These are phyloP conservation scores for Zaprionus vittiger DNA, from an alignment of 1,140 invertebrate species.

Conservation along the genomic window DNA sequence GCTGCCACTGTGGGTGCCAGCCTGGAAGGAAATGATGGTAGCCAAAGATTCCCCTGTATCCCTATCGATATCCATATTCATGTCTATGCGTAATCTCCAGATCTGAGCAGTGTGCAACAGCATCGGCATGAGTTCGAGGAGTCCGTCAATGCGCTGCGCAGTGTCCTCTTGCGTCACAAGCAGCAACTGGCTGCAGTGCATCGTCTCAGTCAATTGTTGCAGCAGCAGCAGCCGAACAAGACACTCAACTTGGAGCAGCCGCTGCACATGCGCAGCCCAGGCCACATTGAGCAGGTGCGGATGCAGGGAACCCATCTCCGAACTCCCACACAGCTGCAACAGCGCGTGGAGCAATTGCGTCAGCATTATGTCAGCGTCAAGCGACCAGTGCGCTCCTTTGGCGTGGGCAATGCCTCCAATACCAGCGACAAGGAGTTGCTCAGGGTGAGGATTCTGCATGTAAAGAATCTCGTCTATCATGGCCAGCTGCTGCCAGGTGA, in stretches of 20 bases:
- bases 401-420: slow-evolving; percentile 36
- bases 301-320: slow-evolving; percentile 41
- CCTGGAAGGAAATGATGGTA: slow-evolving; percentile 55
- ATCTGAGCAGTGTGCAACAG: slow-evolving; percentile 59
- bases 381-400: slow-evolving; percentile 51
- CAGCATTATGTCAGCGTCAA: slow-evolving; percentile 3
- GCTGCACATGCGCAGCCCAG: slow-evolving; percentile 31
- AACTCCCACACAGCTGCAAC: slow-evolving; percentile 60
- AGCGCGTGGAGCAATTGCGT: slow-evolving; percentile 51
- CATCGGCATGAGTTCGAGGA: slow-evolving; percentile 74
- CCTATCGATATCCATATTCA: neutral
- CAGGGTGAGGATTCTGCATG: slow-evolving; percentile 51
- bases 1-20: slow-evolving; percentile 17
- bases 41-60: neutral
- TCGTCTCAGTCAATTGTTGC: slow-evolving; percentile 5
- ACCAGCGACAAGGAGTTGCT: slow-evolving; percentile 32
- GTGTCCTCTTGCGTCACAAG: slow-evolving; percentile 59
- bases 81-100: slow-evolving; percentile 23
- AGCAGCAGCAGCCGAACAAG: neutral
- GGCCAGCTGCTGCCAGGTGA: slow-evolving; percentile 65
- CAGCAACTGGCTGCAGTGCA: slow-evolving; percentile 44
- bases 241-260: slow-evolving; percentile 22
- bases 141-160: slow-evolving; percentile 54
- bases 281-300: slow-evolving; percentile 45
- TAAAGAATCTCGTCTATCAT: slow-evolving; percentile 67